phyloP scores from a whole-genome alignment of 2,888 invertebrate genomes.

The Rhorus exstirpatorius region DNA sequence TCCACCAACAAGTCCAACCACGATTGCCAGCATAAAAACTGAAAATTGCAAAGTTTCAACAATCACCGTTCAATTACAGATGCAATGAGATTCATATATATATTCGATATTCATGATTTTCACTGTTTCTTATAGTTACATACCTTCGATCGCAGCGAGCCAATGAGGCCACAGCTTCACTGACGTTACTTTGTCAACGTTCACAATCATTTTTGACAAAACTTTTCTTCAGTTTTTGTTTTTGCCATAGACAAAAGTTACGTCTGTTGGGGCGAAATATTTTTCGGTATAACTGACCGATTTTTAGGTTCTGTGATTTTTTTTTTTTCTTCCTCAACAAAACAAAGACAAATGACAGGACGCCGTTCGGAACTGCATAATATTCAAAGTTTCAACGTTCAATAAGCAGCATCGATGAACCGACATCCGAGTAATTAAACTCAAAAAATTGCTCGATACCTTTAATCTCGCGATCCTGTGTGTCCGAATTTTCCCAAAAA shows the following conservation, averaged over 20 bases:
- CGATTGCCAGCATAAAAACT: slow-evolving; percentile 76
- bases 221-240: neutral
- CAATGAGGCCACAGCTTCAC: slow-evolving; percentile 69
- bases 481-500: neutral
- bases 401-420: neutral
- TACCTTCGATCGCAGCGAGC: slow-evolving; percentile 69
- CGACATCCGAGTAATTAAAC: neutral
- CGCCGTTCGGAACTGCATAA: too few species aligned
- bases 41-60: slow-evolving; percentile 12
- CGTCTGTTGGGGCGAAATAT: neutral
- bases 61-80: neutral
- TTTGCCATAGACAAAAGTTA: slow-evolving; percentile 2
- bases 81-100: too few species aligned
- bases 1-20: slow-evolving; percentile 76
- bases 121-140: slow-evolving; percentile 24
- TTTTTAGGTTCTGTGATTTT: neutral
- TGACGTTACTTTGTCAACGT: slow-evolving; percentile 18
- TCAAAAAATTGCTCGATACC: neutral
- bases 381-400: too few species aligned
- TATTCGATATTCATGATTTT: neutral
- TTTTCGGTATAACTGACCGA: neutral
- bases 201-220: slow-evolving; percentile 44
- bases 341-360: too few species aligned
- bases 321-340: neutral
- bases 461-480: neutral